phyloP scores from a whole-genome alignment of 1,140 invertebrate genomes.

The Oedothorax gibbosus region DNA sequence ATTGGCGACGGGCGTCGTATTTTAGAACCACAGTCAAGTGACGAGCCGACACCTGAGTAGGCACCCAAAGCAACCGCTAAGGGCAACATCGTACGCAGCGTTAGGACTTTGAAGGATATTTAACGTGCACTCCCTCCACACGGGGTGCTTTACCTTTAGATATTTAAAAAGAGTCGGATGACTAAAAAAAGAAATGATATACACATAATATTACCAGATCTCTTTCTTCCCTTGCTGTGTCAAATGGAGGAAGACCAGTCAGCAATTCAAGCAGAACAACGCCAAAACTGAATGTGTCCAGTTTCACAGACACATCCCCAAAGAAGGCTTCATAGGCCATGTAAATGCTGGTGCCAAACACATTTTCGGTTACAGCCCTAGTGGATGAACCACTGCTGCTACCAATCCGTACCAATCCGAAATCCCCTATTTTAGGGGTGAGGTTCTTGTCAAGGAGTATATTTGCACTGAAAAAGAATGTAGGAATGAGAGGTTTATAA shows the following conservation, averaged over 20 bases:
- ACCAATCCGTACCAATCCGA: constrained; percentile 82
- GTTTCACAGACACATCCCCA: constrained; percentile 81
- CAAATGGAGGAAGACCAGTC: constrained; percentile 78
- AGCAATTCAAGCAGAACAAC: constrained; percentile 87
- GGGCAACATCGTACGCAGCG: too few relatives aligned
- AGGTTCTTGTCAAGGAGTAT: constrained; percentile 90
- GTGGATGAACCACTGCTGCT: constrained; percentile 39
- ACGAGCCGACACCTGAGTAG: too few relatives aligned
- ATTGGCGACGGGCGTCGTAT: too few relatives aligned
- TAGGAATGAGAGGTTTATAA: not conserved
- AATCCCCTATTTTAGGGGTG: constrained; percentile 92
- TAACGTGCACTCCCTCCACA: too few relatives aligned
- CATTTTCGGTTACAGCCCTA: constrained; percentile 64
- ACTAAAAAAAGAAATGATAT: not conserved
- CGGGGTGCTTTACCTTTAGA: too few relatives aligned
- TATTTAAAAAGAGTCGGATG: not conserved
- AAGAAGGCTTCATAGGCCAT: constrained; percentile 88
- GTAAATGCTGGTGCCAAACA: constrained; percentile 91
- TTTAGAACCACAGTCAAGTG: too few relatives aligned
- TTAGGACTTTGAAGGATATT: too few relatives aligned
- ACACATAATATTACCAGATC: constrained; percentile 52
- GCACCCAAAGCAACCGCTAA: too few relatives aligned
- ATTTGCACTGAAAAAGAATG: constrained; percentile 77
- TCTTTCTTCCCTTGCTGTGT: constrained; percentile 68
- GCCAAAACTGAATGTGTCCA: constrained; percentile 95